Evolutionary conservation across 2,113 vertebrate species (phyloP), one percentile per base, ranked within the genome.

Genomic region (Apaloderma vittatum): DNA sequence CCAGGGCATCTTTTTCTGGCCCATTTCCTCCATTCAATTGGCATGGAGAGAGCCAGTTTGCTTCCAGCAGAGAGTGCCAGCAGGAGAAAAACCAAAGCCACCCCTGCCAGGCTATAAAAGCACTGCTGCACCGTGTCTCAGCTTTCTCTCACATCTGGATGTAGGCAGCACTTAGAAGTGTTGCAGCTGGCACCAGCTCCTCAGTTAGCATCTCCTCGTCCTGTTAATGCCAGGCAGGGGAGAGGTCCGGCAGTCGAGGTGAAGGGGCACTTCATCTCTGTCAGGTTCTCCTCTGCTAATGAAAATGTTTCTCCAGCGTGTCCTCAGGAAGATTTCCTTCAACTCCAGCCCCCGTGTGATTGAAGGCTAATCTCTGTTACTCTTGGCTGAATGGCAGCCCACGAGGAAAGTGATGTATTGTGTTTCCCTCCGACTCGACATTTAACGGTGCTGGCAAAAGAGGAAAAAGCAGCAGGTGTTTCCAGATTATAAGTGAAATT

Each of bases 321-420:
- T 96, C 93, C 92, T 95, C 63, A 0, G 85, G 90, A 95, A 96
- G 48, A 48, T 59, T 96, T 79, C 78, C 92, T 89, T 80, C 83
- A 73, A 80, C 91, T 59, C 55, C 48, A 74, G 62, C 58, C 89
- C 75, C 43, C 0, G 0, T 29, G 85, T 96, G 97, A 97, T 77
- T 95, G 97, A 97, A 96, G 89, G 91, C 87, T 95, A 95, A 97
- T 97, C 91, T 81, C 86, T 70, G 89, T 57, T 95, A 52, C 68
- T 94, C 80, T 49, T 51, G 63, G 80, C 77, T 92, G 96, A 96
- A 76, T 93, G 91, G 93, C 91, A 90, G 77, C 81, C 74, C 66
- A 30, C 0, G 8, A 96, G 86, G 77, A 88, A 71, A 71, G 90
- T 95, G 96, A 97, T 95, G 55, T 24, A 97, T 94, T 77, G 40